Percentiles rank a stretch among this genome's conserved stretches.
These are phyloP conservation scores for Pseudochirops corinnae DNA, from an alignment of 2,797 vertebrate species.

Conservation along the genomic window DNA sequence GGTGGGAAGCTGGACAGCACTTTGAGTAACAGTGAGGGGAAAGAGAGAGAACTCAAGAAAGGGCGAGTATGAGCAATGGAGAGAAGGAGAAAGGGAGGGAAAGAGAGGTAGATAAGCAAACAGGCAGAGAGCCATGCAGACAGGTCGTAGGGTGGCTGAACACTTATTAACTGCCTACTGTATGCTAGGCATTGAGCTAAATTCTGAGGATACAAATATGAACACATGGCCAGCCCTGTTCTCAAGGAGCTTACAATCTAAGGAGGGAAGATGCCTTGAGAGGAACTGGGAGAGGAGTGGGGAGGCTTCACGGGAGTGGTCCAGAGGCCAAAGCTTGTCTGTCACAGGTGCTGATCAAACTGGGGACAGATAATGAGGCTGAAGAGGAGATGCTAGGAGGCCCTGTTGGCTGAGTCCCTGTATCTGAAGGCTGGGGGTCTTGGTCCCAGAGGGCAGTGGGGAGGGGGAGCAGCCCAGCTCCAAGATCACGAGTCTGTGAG, in stretches of 20 bases:
- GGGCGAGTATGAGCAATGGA: not conserved
- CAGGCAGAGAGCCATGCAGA: accelerated
- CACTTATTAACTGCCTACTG: not conserved
- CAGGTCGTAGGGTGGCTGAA: not conserved
- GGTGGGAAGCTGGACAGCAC: not conserved
- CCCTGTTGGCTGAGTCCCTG: not conserved
- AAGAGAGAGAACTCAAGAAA: not conserved
- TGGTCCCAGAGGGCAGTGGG: not conserved
- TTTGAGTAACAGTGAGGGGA: not conserved
- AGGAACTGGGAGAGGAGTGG: not conserved
- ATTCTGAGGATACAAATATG: not conserved
- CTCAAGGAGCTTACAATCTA: not conserved
- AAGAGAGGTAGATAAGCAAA: not conserved
- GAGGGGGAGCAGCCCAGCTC: not conserved
- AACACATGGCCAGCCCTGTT: not conserved
- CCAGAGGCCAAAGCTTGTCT: not conserved
- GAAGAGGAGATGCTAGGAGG: not conserved
- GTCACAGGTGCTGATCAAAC: not conserved
- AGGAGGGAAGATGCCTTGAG: not conserved
- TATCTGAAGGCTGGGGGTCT: not conserved
- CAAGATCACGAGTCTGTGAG: not conserved
- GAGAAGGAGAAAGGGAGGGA: not conserved
- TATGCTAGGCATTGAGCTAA: not conserved
- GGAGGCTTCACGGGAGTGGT: not conserved
- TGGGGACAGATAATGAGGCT: not conserved